Conservation (phyloP, 2,113 vertebrate species). For the Hippoglossus stenolepis region DNA sequence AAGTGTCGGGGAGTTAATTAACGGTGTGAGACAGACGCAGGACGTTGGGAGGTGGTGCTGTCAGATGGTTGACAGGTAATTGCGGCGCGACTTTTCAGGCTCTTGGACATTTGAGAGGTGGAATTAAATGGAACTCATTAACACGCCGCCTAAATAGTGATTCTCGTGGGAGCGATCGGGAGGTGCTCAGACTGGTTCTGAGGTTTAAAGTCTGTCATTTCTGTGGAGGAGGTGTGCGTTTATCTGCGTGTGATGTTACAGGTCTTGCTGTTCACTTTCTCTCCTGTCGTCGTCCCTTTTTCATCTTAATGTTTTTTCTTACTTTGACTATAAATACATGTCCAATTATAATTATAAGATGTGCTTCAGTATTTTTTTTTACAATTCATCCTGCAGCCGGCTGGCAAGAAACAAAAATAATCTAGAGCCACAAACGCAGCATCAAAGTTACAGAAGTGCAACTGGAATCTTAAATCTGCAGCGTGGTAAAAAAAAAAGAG, state of each 20-base stretch:
- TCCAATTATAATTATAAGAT: not conserved
- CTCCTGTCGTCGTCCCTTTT: not conserved
- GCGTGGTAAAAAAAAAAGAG: not conserved
- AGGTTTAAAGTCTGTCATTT: conserved; percentile 21
- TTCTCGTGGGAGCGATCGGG: conserved; percentile 41
- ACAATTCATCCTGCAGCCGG: not conserved
- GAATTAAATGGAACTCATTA: conserved; percentile 66
- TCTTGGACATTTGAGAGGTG: conserved; percentile 56
- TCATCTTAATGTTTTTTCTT: not conserved
- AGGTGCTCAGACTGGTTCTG: conserved; percentile 69
- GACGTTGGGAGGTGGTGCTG: conserved; percentile 40
- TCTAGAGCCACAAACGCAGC: conserved; percentile 28
- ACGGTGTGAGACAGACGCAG: conserved; percentile 63
- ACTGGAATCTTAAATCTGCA: conserved; percentile 12
- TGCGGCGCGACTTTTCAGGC: conserved; percentile 56
- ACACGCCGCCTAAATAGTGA: conserved; percentile 44
- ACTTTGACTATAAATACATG: too few species aligned
- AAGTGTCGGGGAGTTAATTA: conserved; percentile 68
- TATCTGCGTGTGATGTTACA: conserved; percentile 7
- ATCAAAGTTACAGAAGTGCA: conserved; percentile 26
- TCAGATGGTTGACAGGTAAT: conserved; percentile 72
- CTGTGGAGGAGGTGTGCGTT: conserved; percentile 20
- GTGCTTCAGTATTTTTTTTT: not conserved
- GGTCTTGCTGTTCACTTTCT: conserved; percentile 29
- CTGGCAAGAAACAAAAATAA: conserved; percentile 25